Evolutionary conservation across 2,888 invertebrate species (phyloP).

Genomic region (Pachliopta kotzebuea): DNA sequence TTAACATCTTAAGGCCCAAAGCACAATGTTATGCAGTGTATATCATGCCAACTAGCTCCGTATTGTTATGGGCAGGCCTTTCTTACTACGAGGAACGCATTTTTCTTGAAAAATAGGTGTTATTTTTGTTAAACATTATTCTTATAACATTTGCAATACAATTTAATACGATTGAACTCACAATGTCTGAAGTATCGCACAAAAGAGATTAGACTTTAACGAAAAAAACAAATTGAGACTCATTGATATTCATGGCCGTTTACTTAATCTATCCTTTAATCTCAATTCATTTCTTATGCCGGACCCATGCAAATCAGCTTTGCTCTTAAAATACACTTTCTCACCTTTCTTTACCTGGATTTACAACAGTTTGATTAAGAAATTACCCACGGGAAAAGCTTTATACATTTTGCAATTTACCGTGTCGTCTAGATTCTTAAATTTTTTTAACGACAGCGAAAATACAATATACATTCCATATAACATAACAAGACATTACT

Average conservation of each 20-base stretch:
- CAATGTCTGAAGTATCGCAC: neutral
- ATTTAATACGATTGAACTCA: neutral
- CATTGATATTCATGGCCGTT: slow-evolving; percentile 9
- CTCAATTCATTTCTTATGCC: slow-evolving; percentile 9
- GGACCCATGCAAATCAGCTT: slow-evolving; percentile 4
- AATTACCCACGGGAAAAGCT: neutral
- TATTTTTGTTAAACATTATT: no score
- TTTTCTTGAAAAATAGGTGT: no score
- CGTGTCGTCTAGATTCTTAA: neutral
- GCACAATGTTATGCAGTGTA: no score
- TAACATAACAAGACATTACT: no score
- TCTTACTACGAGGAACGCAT: no score
- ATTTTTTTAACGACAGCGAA: no score
- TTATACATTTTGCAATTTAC: neutral
- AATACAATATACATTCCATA: no score
- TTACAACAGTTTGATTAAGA: neutral
- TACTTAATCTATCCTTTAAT: slow-evolving; percentile 1
- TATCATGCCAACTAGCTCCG: no score
- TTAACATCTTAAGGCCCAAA: no score
- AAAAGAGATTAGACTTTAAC: neutral
- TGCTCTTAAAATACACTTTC: slow-evolving; percentile 1
- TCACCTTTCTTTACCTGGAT: neutral
- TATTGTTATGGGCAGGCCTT: no score
- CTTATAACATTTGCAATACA: no score
- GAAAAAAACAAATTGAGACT: neutral